A percentile compares a stretch with the other conserved stretches of the same genome.
Evolutionary conservation across 2,113 vertebrate genomes (phyloP).

Genomic region (Guaruba guarouba): DNA sequence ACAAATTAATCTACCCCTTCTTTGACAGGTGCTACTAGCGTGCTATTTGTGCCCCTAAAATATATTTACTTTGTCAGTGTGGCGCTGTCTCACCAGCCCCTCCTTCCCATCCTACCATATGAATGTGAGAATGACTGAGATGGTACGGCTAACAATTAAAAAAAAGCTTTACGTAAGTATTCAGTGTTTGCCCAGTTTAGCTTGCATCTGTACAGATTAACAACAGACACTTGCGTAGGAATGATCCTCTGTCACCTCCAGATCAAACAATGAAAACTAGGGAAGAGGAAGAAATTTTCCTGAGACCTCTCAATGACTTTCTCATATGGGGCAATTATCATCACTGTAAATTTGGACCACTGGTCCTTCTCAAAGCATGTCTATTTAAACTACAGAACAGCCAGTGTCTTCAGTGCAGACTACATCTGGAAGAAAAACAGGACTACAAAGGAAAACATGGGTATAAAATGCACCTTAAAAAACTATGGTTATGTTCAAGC

Average conservation of each 20-base stretch:
- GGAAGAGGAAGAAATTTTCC: background rate
- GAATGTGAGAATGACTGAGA: background rate
- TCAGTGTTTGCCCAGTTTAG: background rate
- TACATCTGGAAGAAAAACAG: background rate
- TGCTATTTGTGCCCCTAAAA: background rate
- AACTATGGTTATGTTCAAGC: background rate
- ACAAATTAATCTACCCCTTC: background rate
- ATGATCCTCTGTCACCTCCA: background rate
- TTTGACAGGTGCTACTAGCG: background rate
- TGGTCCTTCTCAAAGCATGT: background rate
- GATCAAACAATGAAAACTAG: background rate
- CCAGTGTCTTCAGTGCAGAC: background rate
- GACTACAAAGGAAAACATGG: accelerated
- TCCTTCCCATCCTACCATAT: background rate
- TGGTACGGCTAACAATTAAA: background rate
- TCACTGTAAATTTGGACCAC: background rate
- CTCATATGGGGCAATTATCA: background rate
- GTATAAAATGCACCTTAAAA: background rate
- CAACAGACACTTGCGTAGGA: background rate
- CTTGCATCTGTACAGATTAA: background rate
- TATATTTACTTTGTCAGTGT: background rate
- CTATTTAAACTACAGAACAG: background rate
- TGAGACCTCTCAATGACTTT: background rate
- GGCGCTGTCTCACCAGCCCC: background rate
- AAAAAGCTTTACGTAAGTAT: background rate